Evolutionary conservation across 2,113 vertebrate species (phyloP), one percentile per base, ranked within the genome.

Genomic region (Formicarius rufipectus): DNA sequence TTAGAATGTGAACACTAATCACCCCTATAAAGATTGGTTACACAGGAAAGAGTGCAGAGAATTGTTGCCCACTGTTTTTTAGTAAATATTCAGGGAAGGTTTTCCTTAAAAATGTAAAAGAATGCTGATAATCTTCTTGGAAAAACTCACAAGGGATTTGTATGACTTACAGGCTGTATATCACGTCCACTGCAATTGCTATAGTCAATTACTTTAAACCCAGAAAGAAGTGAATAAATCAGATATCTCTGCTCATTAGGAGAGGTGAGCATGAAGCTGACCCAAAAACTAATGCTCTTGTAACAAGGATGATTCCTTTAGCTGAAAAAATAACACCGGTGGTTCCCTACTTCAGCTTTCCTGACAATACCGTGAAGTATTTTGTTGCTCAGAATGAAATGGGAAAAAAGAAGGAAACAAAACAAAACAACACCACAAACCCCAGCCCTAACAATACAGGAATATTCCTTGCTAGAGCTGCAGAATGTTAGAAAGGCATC

Each of bases 1-100:
- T 95, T 91, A 86, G 42, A 95, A 94, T 92, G n/a, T 90, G 89
- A 95, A 93, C 95, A 81, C 63, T 93, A 87, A 97, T 90, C 53
- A 89, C 31, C 37, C 92, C 47, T 88, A 44, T 92, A 94, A 3
- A 33, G 35, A 92, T 72, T 93, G 72, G 37, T 95, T 97, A 58
- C 69, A 95, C 58, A 91, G 68, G 76, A 96, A 97, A 93, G 49
- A 91, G 49, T 93, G 42, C 50, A 91, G 50, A 79, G 19, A 31
- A 74, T 91, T 93, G 13, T 40, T 88, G 45, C 23, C 72, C 55
- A 69, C 30, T 74, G 49, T 92, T 86, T 87, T 76, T 68, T 40
- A 87, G 50, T 83, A 89, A 94, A 96, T 73, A 84, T 39, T 52
- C 67, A 23, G 30, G 21, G 33, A 92, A 97, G 35, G 82, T 79